Evolutionary conservation across 2,888 invertebrate genomes (phyloP).

Genomic region (Temnothorax ravouxi): DNA sequence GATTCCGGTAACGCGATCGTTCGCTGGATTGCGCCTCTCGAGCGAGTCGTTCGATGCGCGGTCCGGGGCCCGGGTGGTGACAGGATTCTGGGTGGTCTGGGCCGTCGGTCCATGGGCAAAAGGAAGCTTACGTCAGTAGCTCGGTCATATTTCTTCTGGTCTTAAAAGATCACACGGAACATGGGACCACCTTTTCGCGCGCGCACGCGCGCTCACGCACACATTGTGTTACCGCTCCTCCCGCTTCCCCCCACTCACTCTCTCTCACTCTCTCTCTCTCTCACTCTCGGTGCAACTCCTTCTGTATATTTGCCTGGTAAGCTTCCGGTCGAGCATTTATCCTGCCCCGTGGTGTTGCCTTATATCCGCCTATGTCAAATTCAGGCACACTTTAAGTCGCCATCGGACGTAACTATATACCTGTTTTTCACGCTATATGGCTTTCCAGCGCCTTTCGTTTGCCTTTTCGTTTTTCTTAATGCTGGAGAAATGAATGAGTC

Average conservation of each 20-base stretch:
- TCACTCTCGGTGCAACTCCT: constrained; percentile 64
- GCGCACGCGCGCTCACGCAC: constrained; percentile 25
- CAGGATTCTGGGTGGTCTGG: constrained; percentile 85
- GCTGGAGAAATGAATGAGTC: neutral
- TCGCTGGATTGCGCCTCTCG: constrained; percentile 66
- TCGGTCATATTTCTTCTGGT: constrained; percentile 83
- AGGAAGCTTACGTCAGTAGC: constrained; percentile 81
- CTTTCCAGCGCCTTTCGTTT: neutral
- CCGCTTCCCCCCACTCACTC: constrained; percentile 21
- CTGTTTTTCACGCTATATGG: neutral
- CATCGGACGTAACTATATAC: constrained; percentile 2
- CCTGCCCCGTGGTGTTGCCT: constrained; percentile 26
- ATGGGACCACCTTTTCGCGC: constrained; percentile 73
- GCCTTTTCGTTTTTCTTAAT: neutral
- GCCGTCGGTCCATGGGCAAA: constrained; percentile 77
- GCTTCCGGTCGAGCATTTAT: constrained; percentile 69
- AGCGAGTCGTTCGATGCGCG: constrained; percentile 69
- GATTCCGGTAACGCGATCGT: constrained; percentile 71
- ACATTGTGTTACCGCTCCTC: constrained; percentile 24
- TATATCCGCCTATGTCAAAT: neutral
- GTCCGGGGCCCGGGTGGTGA: constrained; percentile 80
- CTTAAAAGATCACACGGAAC: constrained; percentile 73
- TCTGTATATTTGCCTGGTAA: constrained; percentile 61
- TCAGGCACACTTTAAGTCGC: neutral
- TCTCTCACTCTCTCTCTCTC: neutral